Base-by-base conservation (phyloP, 2,888 invertebrate genomes). In the Sepioteuthis lessoniana region DNA sequence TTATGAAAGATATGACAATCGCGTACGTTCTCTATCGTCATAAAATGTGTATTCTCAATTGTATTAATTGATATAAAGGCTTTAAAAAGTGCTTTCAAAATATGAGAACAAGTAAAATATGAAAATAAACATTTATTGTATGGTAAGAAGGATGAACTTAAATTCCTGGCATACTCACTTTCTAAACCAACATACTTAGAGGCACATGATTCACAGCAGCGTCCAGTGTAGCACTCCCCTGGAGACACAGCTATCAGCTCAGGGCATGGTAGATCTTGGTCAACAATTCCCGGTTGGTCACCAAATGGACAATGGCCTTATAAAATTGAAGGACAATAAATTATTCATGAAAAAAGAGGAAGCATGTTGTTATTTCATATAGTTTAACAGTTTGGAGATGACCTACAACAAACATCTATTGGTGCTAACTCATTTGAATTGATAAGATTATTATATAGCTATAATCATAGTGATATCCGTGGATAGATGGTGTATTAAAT, bases 251-350 rank as follows among this genome's bases (percentile, higher is more conserved):
- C 92, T 42, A 92, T 92, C 19, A 92, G 31, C 47, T 92, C 92
- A 46, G 92, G n/a, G 31, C 92, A 92, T 28, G 92, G 92, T 8
- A 92, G 92, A 21, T 92, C 92, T 92, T 92, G 92, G 92, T 92
- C 92, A 92, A 92, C 92, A 47, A 92, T 92, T 42, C 92, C 92
- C 38, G 92, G 92, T 47, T 92, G 92, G 47, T 92, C 92, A 28
- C 92, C 92, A 92, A 92, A 92, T 92, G 92, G 92, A 92, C 92
- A 92, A 92, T 92, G 92, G 31, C 92, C 92, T 92, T 76, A n/a
- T n/a, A 76, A 76, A 76, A 76, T 76, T 19, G n/a, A 76, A 76
- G n/a, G n/a, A n/a, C 19, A 16, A 76, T 76, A 35, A 76, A 13
- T 76, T 76, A 76, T 76, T 76, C 35, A 76, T 76, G 76, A n/a